Base-by-base conservation (phyloP, 2,113 vertebrate genomes). In the Platichthys stellatus region DNA sequence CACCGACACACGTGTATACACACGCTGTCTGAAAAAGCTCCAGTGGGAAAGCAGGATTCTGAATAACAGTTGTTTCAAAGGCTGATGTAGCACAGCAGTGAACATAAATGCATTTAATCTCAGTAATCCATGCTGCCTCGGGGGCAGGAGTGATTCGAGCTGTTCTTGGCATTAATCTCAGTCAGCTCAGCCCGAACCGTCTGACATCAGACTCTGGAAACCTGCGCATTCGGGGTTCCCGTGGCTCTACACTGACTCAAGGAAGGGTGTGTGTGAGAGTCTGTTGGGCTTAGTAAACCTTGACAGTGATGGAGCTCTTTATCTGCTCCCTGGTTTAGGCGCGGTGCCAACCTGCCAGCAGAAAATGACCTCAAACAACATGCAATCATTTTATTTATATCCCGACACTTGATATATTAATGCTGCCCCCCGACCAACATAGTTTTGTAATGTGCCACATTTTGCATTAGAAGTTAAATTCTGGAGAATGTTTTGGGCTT, bases 81-180 rank as follows among this genome's bases (percentile, higher is more conserved):
- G 85, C 82, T 74, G 72, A 81, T 86, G 83, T 83, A 73, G 87
- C 79, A 65, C 71, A 83, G 83, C 69, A 61, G 83, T 63, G 80
- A 89, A 72, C 82, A 71, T 80, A 77, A 84, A 90, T 28, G 65
- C 84, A 76, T 89, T 86, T 90, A 85, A 88, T 92, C 89, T 89
- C 66, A 57, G 83, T 76, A 86, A 89, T 81, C 83, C 23, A 35
- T 35, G 66, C 74, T 78, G 84, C 83, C 84, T 80, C n/a, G 31
- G 68, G 72, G 88, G 80, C 74, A 70, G 73, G 70, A 83, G 67
- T 58, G 81, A 85, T 86, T 73, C 20, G 26, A 81, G 69, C 72
- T 11, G 58, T 80, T 88, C 80, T 89, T 78, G 79, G 71, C 79
- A 87, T 91, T 88, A 80, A 87, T 92, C 82, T 84, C 86, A 77